Conservation (phyloP, 2,113 vertebrate species). For the Dryoscopus gambensis region DNA sequence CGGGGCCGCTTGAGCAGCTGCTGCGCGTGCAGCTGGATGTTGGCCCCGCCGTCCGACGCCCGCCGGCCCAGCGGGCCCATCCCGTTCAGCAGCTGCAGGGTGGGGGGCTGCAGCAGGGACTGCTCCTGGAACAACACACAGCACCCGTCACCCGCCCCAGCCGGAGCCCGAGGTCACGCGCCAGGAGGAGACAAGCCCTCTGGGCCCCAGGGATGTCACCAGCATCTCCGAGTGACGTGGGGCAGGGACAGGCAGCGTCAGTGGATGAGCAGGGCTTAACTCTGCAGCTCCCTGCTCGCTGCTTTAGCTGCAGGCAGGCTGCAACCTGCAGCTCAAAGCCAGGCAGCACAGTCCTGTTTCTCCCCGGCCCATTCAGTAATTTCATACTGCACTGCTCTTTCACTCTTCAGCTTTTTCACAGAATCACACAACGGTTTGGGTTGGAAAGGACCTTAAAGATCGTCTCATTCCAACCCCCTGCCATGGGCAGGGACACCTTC, state of each 20-base stretch:
- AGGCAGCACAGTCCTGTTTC: background rate
- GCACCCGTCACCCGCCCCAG: fast-evolving
- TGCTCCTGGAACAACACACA: constrained; percentile 81
- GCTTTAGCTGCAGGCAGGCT: background rate
- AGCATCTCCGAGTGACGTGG: fast-evolving
- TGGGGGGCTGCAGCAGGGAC: constrained; percentile 93
- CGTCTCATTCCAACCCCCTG: background rate
- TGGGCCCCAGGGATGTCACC: background rate
- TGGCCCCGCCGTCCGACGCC: constrained; percentile 94
- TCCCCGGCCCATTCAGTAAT: background rate
- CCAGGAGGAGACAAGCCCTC: fast-evolving
- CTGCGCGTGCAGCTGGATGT: constrained; percentile 95
- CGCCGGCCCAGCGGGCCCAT: constrained; percentile 97
- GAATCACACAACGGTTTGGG: background rate
- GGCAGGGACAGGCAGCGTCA: background rate
- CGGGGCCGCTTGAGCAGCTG: constrained; percentile 93
- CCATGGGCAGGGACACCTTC: background rate
- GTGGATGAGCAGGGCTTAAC: fast-evolving
- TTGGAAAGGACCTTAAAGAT: background rate
- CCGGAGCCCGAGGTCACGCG: fast-evolving
- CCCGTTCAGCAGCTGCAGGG: constrained; percentile 93
- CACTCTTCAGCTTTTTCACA: background rate
- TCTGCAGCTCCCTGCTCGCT: background rate
- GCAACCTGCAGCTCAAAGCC: background rate
- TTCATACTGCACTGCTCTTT: background rate